Percentiles rank a stretch among this genome's conserved stretches.
phyloP scores from a whole-genome alignment of 2,797 vertebrate genomes.

The Manis javanica region DNA sequence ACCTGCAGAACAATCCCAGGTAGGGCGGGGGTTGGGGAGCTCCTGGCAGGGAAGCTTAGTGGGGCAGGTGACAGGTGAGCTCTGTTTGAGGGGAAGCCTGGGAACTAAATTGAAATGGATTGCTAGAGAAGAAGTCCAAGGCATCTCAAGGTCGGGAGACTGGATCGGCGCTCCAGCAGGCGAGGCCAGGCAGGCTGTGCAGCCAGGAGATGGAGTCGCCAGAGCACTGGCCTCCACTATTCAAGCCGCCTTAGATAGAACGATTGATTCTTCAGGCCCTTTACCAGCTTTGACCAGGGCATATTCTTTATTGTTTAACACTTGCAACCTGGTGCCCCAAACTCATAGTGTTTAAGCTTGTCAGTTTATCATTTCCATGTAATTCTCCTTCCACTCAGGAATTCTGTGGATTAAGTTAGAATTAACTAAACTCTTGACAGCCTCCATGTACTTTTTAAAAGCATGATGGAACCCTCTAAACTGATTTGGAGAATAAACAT shows the following conservation, averaged over 20 bases:
- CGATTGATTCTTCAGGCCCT: not conserved
- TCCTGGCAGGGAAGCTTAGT: not conserved
- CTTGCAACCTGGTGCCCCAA: not conserved
- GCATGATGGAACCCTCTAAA: not conserved
- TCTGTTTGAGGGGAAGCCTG: not conserved
- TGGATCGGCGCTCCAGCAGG: not conserved
- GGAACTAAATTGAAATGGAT: not conserved
- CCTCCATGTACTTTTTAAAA: not conserved
- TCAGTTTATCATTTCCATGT: not conserved
- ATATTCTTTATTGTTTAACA: slow-evolving; percentile 5
- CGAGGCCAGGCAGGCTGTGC: not conserved
- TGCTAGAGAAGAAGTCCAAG: not conserved
- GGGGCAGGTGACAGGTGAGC: not conserved
- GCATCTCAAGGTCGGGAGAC: not conserved
- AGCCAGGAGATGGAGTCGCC: not conserved
- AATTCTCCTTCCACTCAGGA: not conserved
- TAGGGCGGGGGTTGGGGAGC: no score
- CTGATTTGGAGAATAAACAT: not conserved
- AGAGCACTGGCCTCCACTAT: not conserved
- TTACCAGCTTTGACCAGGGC: not conserved
- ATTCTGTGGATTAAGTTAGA: not conserved
- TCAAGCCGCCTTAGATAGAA: not conserved
- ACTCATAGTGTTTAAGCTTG: not conserved
- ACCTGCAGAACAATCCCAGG: not conserved
- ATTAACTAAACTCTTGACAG: not conserved